Conservation (phyloP, 2,888 invertebrate genomes). For the Arge pagana region DNA sequence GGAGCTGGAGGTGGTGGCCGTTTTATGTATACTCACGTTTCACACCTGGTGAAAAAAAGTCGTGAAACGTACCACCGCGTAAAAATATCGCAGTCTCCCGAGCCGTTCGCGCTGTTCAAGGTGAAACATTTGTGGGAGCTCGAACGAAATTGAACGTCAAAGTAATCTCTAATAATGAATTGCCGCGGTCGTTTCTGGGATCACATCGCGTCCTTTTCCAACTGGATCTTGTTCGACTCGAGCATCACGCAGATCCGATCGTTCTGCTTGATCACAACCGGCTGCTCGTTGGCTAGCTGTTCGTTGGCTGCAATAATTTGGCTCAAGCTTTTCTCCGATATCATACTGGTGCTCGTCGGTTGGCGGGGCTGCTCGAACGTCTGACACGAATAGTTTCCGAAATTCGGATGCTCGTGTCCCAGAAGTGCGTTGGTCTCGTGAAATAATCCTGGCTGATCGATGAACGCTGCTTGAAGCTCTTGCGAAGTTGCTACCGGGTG, state of each 20-base stretch:
- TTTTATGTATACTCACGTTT: no score
- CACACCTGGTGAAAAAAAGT: no score
- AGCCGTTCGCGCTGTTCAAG: no score
- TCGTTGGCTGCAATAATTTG: conserved; percentile 4
- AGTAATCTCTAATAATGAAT: no score
- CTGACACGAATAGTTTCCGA: conserved; percentile 6
- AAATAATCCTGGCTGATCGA: conserved; percentile 32
- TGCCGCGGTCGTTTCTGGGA: no score
- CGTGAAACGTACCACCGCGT: no score
- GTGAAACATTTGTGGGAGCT: no score
- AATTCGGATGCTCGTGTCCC: conserved; percentile 21
- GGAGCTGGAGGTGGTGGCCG: no score
- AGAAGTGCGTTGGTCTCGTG: conserved; percentile 25
- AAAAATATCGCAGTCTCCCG: no score
- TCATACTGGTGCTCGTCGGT: not conserved
- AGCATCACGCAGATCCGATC: conserved; percentile 10
- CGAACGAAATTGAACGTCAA: no score
- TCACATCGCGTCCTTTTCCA: conserved; percentile 13
- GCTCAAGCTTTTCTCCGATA: conserved; percentile 4
- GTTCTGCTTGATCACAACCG: conserved; percentile 8
- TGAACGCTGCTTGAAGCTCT: conserved; percentile 31
- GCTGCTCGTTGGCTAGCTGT: conserved; percentile 2
- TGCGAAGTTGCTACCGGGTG: conserved; percentile 28
- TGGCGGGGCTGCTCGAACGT: conserved; percentile 6
- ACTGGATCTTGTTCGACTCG: conserved; percentile 4